Evolutionary conservation across 2,888 invertebrate genomes (phyloP).

Genomic region (Philonicus albiceps): DNA sequence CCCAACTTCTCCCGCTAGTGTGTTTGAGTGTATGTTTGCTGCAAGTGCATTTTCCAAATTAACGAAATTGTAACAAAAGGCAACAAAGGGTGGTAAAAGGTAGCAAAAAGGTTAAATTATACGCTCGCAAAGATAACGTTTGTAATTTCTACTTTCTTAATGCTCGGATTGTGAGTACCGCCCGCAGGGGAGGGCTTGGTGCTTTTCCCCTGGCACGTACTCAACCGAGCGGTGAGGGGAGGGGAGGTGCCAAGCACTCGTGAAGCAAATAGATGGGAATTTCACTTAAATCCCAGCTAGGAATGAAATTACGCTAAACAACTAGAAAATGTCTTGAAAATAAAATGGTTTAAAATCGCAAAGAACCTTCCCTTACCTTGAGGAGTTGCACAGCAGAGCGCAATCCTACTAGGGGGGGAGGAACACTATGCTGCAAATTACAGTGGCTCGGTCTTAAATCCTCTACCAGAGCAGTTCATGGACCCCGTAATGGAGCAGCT

Average conservation of each 20-base stretch:
- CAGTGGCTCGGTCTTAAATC: slow-evolving; percentile 29
- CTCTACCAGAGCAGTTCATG: slow-evolving; percentile 10
- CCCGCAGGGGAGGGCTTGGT: neutral
- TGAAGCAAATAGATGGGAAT: slow-evolving; percentile 32
- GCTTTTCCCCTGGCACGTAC: neutral
- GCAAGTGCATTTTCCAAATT: slow-evolving; percentile 27
- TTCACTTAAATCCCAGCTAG: slow-evolving; percentile 34
- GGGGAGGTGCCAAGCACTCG: neutral
- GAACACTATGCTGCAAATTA: slow-evolving; percentile 11
- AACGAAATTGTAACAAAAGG: slow-evolving; percentile 34
- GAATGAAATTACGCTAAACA: slow-evolving; percentile 38
- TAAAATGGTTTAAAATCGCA: slow-evolving; percentile 29
- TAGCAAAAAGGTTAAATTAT: slow-evolving; percentile 32
- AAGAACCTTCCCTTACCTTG: neutral
- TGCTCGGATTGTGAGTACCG: neutral
- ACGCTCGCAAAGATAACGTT: slow-evolving; percentile 23
- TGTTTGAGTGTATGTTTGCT: neutral
- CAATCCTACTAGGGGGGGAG: neutral
- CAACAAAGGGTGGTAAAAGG: slow-evolving; percentile 9
- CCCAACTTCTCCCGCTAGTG: no score
- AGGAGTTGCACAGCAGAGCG: neutral
- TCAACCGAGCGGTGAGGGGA: neutral
- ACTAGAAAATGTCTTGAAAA: slow-evolving; percentile 38
- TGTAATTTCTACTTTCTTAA: slow-evolving; percentile 35
- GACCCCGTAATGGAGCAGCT: slow-evolving; percentile 17